Base-by-base conservation (phyloP, 92 coral and sea anemone genomes). In the Porites divaricata region DNA sequence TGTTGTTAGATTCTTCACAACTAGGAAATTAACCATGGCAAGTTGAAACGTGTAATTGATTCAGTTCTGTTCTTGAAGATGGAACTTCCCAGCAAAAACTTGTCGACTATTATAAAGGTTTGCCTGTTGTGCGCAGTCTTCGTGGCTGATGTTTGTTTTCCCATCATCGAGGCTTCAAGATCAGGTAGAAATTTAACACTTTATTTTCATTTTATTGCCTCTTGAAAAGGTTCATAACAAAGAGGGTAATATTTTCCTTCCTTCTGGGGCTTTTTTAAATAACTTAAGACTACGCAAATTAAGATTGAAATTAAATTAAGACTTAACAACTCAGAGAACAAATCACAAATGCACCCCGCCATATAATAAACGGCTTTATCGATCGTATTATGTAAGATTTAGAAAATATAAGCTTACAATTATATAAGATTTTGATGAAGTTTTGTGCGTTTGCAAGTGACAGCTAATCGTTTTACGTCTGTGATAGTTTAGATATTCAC, bases 111-210 rank as follows among this genome's bases (percentile, higher is more conserved):
- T 0, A 35, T 1, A 35, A 66, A 49, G 45, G 20, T 48, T 19
- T 7, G 19, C 53, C 52, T 64, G 1, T 66, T 78, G 25, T 78
- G 7, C 9, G 83, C 26, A 21, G 24, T 78, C 63, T 11, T 78
- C 12, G 72, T 53, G 59, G 10, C 8, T 66, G 51, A 50, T 15
- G 28, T 77, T 77, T 77, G 70, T 63, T n/a, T 62, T 35, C 12
- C 20, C n/a, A n/a, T 35, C 71, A 51, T 9, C 19, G 63, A 9
- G 9, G 83, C 63, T 15, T 50, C 83, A 8, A 52, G 83, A 78
- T 52, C 73, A 63, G 74, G 83, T 78, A 72, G 48, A 19, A 20
- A 2, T 17, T 67, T 21, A 70, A 14, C 56, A 7, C 0, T n/a
- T 51, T 41, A 51, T 9, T 51, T 51, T 7, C 21, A 24, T 54